phyloP scores from a whole-genome alignment of 2,888 invertebrate genomes.

The Notodonta ziczac region DNA sequence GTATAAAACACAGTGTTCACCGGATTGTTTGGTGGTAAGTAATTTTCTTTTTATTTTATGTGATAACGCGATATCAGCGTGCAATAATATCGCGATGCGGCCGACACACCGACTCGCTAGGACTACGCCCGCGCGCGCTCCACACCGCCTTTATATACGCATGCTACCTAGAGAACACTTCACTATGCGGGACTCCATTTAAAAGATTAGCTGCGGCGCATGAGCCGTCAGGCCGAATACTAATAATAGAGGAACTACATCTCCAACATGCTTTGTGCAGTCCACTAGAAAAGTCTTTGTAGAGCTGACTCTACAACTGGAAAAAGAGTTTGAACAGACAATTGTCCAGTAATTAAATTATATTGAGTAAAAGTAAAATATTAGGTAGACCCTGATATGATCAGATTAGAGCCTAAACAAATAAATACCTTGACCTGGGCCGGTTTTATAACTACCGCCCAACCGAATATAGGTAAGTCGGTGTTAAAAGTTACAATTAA shows the following conservation, averaged over 20 bases:
- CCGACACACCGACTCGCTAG: constrained; percentile 48
- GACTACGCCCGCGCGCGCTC: constrained; percentile 67
- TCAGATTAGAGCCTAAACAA: constrained; percentile 23
- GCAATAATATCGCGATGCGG: constrained; percentile 42
- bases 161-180: constrained; percentile 44
- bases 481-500: background rate
- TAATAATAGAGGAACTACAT: constrained; percentile 46
- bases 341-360: background rate
- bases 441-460: constrained; percentile 5
- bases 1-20: constrained; percentile 36
- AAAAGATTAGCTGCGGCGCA: constrained; percentile 66
- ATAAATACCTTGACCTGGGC: constrained; percentile 26
- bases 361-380: constrained; percentile 2
- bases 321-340: background rate
- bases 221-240: constrained; percentile 56
- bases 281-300: constrained; percentile 7
- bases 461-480: background rate
- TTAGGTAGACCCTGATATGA: constrained; percentile 24
- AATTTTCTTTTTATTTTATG: constrained; percentile 21
- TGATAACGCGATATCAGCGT: constrained; percentile 19
- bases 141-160: constrained; percentile 70
- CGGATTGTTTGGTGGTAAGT: constrained; percentile 25
- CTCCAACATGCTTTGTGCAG: constrained; percentile 16
- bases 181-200: constrained; percentile 57
- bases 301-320: background rate